Percentiles rank a stretch among this genome's conserved stretches.
phyloP scores from a whole-genome alignment of 2,888 invertebrate genomes.

The Oligia fasciuncula region DNA sequence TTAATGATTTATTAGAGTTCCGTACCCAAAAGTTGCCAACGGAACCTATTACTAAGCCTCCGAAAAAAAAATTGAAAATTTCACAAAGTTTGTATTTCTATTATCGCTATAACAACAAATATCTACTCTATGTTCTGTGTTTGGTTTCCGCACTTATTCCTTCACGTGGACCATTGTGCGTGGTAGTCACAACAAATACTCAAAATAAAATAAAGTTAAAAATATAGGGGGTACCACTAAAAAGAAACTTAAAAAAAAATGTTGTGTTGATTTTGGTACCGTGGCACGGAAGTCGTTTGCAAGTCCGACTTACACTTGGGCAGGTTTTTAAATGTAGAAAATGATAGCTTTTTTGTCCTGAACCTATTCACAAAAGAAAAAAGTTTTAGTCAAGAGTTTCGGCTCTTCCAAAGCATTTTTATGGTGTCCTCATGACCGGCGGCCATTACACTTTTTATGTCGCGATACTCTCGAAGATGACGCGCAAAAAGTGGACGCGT shows the following conservation, averaged over 20 bases:
- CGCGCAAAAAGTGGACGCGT: constrained; percentile 55
- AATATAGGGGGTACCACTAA: background rate
- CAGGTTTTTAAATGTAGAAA: background rate
- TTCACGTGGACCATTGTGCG: too few species aligned
- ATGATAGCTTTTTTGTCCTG: background rate
- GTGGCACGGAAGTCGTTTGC: background rate
- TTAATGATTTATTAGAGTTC: too few species aligned
- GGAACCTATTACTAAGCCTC: background rate
- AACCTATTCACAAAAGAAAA: background rate
- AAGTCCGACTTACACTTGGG: background rate
- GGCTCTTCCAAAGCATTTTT: constrained; percentile 18
- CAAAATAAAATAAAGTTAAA: background rate
- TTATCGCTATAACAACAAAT: background rate
- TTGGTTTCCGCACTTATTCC: too few species aligned
- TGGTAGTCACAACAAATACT: background rate
- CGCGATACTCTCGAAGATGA: constrained; percentile 31
- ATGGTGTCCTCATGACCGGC: constrained; percentile 47
- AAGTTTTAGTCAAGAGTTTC: background rate
- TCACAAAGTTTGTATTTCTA: background rate
- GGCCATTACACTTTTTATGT: constrained; percentile 51
- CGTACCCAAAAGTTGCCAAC: too few species aligned
- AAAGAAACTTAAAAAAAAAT: too few species aligned
- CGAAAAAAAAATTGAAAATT: too few species aligned
- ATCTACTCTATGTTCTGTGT: too few species aligned
- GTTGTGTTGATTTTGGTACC: too few species aligned